Evolutionary conservation across 2,797 vertebrate species (phyloP).

Genomic region (Aulostomus chinensis): DNA sequence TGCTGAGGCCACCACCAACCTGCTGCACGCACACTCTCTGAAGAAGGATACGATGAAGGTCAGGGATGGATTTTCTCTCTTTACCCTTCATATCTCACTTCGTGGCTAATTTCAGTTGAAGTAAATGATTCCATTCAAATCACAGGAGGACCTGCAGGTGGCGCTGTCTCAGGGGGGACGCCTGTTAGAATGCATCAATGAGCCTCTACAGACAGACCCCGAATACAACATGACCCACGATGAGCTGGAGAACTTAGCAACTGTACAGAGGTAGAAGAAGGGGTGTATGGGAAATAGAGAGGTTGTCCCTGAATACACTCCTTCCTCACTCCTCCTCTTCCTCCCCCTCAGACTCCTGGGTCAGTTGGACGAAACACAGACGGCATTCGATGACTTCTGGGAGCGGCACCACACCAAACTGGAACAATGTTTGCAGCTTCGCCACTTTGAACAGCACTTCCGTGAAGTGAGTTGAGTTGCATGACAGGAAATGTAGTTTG

Average conservation of each 20-base stretch:
- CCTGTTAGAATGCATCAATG: slow-evolving; percentile 86
- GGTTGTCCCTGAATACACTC: neutral
- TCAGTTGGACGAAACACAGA: slow-evolving; percentile 91
- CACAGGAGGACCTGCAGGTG: slow-evolving; percentile 88
- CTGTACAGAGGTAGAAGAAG: slow-evolving; percentile 85
- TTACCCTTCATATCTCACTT: neutral
- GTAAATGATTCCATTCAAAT: no score
- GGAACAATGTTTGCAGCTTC: slow-evolving; percentile 90
- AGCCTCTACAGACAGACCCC: slow-evolving; percentile 82
- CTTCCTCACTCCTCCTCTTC: neutral
- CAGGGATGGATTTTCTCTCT: neutral
- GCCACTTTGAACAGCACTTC: slow-evolving; percentile 92
- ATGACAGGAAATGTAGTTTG: no score
- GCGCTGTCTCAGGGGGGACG: slow-evolving; percentile 85
- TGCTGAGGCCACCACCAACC: slow-evolving; percentile 83
- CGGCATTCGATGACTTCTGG: slow-evolving; percentile 96
- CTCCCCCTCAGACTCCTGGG: slow-evolving; percentile 83
- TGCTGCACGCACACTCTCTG: slow-evolving; percentile 84
- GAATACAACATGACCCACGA: slow-evolving; percentile 89
- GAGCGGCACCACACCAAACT: slow-evolving; percentile 91
- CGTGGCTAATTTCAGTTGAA: no score
- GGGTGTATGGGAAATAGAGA: no score
- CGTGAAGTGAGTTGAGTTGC: slow-evolving; percentile 83
- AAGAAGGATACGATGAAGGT: slow-evolving; percentile 94
- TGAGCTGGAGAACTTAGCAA: slow-evolving; percentile 90